A percentile compares a stretch with the other conserved stretches of the same genome.
Conservation (phyloP, 1,140 invertebrate genomes). For the Zaprionus capensis region DNA sequence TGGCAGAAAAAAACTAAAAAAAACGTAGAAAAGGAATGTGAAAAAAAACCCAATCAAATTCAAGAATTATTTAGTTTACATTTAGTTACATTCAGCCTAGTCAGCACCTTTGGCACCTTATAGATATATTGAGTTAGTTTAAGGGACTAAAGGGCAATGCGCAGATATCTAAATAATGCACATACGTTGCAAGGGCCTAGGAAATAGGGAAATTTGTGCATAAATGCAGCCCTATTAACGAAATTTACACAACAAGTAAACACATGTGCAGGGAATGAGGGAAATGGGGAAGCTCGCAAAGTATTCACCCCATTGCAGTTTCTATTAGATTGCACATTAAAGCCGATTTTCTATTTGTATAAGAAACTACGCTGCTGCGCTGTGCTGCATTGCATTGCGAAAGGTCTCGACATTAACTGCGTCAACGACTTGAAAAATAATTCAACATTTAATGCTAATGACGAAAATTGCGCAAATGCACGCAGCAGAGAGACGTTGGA, state of each 20-base stretch:
- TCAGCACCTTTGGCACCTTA: no score
- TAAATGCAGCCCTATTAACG: constrained; percentile 72
- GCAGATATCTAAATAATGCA: constrained; percentile 51
- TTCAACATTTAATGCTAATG: constrained; percentile 83
- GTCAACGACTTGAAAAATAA: constrained; percentile 82
- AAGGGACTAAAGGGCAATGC: constrained; percentile 14
- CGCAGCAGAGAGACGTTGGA: constrained; percentile 32
- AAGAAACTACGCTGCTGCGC: constrained; percentile 53
- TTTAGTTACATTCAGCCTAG: neutral
- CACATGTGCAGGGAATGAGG: neutral
- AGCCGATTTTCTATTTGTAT: constrained; percentile 79
- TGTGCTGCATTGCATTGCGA: constrained; percentile 22
- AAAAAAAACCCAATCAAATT: neutral
- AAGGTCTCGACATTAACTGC: constrained; percentile 78
- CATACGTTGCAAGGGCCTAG: constrained; percentile 37
- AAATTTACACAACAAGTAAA: constrained; percentile 51
- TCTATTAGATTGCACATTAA: constrained; percentile 81
- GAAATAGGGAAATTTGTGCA: constrained; percentile 49
- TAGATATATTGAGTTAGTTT: neutral
- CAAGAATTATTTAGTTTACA: neutral
- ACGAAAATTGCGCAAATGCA: constrained; percentile 81
- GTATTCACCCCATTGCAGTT: constrained; percentile 62
- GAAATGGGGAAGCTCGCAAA: no score
- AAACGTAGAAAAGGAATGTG: neutral
- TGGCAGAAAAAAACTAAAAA: neutral